Percentiles rank a stretch among this genome's conserved stretches.
Evolutionary conservation across 2,888 invertebrate genomes (phyloP).

Genomic region (Stenchaetothrips biformis): DNA sequence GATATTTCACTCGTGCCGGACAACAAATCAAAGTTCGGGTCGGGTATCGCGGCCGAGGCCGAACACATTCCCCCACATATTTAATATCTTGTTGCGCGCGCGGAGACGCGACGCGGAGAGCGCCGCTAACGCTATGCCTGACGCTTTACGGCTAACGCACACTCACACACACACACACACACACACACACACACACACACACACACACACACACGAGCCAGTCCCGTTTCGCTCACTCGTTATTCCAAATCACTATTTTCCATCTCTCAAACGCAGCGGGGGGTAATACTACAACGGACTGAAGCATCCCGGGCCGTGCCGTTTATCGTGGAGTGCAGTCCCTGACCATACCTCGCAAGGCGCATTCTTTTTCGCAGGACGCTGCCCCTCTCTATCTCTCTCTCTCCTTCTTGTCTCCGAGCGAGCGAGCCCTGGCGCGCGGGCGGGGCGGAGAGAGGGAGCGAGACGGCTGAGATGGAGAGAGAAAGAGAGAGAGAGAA

Average conservation of each 20-base stretch:
- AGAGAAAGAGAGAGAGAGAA: background rate
- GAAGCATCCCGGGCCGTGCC: too few relatives aligned
- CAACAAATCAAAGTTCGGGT: too few relatives aligned
- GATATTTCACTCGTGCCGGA: too few relatives aligned
- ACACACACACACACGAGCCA: background rate
- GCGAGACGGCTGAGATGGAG: background rate
- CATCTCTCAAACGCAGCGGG: slow-evolving; percentile 20
- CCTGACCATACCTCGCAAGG: too few relatives aligned
- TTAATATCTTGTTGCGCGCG: too few relatives aligned
- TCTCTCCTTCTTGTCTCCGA: background rate
- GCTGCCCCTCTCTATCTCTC: background rate
- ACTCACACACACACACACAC: background rate
- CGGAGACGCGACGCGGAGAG: too few relatives aligned
- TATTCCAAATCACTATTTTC: slow-evolving; percentile 24
- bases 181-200: background rate
- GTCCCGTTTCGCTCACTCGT: slow-evolving; percentile 2
- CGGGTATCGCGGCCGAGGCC: too few relatives aligned
- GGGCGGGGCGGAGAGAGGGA: background rate
- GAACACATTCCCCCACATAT: too few relatives aligned
- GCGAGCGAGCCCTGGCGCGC: background rate
- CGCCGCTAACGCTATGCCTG: too few relatives aligned
- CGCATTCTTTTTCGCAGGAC: too few relatives aligned
- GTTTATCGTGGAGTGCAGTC: too few relatives aligned
- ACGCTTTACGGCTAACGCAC: background rate
- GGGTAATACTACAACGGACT: slow-evolving; percentile 5